phyloP scores from a whole-genome alignment of 2,797 vertebrate genomes.

The Argyrosomus regius region DNA sequence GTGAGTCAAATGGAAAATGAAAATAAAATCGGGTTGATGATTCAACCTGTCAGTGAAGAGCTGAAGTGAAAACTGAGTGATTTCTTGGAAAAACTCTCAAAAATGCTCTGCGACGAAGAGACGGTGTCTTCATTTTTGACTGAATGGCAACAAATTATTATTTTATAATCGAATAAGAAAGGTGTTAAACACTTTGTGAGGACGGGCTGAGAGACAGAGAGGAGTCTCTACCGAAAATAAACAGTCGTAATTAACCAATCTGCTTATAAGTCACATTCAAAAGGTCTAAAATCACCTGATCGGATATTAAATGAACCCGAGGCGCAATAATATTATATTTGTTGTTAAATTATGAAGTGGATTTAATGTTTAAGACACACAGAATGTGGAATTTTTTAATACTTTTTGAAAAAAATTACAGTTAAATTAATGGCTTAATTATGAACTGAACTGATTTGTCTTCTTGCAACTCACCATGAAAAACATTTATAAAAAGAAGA shows the following conservation, averaged over 20 bases:
- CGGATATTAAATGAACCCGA: neutral
- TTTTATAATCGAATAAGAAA: neutral
- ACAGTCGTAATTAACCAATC: neutral
- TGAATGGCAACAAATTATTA: slow-evolving; percentile 22
- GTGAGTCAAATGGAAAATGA: slow-evolving; percentile 50
- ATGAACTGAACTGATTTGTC: neutral
- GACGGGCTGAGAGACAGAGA: rapidly evolving
- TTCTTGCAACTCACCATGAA: neutral
- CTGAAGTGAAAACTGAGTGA: neutral
- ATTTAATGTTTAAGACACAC: neutral
- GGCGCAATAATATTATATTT: neutral
- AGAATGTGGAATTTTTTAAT: neutral
- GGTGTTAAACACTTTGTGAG: neutral
- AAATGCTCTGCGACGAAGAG: neutral
- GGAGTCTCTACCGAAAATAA: neutral
- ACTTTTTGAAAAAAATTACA: neutral
- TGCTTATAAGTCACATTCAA: neutral
- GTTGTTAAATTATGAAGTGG: neutral
- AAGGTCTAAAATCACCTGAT: neutral
- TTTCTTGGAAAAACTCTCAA: neutral
- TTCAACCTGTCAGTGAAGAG: slow-evolving; percentile 3
- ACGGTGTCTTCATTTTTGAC: too few relatives aligned
- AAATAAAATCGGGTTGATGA: slow-evolving; percentile 36
- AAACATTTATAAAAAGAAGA: neutral
- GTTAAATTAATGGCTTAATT: neutral